Base-by-base conservation (phyloP, 2,888 invertebrate species). In the Uropetala carovei region DNA sequence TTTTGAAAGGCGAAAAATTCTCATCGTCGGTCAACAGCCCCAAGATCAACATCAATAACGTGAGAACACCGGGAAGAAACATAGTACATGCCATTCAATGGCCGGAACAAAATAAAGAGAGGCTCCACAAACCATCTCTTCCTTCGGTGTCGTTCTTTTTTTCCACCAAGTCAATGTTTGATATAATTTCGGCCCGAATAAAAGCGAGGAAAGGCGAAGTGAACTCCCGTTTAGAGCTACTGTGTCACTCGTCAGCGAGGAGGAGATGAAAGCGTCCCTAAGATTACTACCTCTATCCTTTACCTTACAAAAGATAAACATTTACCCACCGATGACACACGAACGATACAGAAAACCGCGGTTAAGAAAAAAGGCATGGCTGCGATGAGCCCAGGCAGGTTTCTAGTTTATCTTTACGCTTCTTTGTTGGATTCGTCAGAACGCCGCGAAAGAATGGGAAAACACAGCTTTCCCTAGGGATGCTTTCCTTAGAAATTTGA, bases 31-130 rank as follows among this genome's bases (percentile, higher is more conserved):
- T 75, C 75, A 75, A 75, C 75, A 75, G 27, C 27, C 75, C 75
- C 75, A 75, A 75, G 75, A 75, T 75, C 75, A 75, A 75, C 75
- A 75, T 75, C 75, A 27, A 75, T 43, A 27, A 75, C 75, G 75
- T 75, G 75, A 75, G 75, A 75, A 75, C 75, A 75, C 22, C 75
- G 27, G 75, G 75, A 75, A 27, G 75, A 75, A 75, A 75, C 75
- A 75, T 75, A 27, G 75, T 75, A n/a, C 22, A 75, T 75, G 22
- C 22, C 75, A 75, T 75, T 75, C 75, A 75, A 43, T 27, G 75
- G 75, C n/a, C 14, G 4, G 16, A 75, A 43, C 43, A 5, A 43
- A 43, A 43, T 3, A 43, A 43, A 43, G 5, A 5, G 75, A n/a
- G 75, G 27, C n/a, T n/a, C 22, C 68, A 22, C 75, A 75, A 43